Conservation (phyloP, 2,888 invertebrate species). For the Limulus polyphemus region DNA sequence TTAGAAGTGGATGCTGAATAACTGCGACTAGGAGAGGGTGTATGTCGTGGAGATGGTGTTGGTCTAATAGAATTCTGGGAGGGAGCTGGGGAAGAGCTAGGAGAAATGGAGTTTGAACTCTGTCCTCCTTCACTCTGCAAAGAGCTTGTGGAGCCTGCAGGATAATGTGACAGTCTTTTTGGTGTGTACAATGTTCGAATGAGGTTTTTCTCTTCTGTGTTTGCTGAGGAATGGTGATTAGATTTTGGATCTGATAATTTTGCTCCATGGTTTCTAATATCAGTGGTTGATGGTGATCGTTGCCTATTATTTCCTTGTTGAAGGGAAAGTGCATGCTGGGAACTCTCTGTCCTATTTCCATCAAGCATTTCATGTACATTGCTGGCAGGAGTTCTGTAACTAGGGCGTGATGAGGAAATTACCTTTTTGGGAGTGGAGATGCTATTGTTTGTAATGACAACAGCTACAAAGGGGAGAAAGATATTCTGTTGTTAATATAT, state of each 20-base stretch:
- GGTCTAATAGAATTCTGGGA: constrained; percentile 30
- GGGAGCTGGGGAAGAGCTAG: constrained; percentile 51
- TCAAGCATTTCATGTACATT: no score
- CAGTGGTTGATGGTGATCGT: no score
- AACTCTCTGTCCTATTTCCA: no score
- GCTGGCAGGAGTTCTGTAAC: no score
- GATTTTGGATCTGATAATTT: no score
- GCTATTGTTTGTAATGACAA: constrained; percentile 19
- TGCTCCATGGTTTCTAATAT: no score
- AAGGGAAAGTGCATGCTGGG: no score
- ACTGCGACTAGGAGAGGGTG: constrained; percentile 32
- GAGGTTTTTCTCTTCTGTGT: no score
- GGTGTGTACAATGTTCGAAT: background rate
- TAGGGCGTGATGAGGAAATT: no score
- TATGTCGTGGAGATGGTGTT: constrained; percentile 17
- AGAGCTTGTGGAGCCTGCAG: constrained; percentile 55
- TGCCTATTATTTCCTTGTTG: no score
- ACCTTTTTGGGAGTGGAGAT: constrained; percentile 6
- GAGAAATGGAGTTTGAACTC: constrained; percentile 69
- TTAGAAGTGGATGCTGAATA: constrained; percentile 24
- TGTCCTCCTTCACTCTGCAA: constrained; percentile 64
- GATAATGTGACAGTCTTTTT: constrained; percentile 50
- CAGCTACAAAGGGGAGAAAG: constrained; percentile 11
- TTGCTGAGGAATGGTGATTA: no score
- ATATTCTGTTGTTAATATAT: no score